These are phyloP conservation scores for Lamellibrachia satsuma DNA, from an alignment of 2,888 invertebrate genomes.

Conservation along the genomic window DNA sequence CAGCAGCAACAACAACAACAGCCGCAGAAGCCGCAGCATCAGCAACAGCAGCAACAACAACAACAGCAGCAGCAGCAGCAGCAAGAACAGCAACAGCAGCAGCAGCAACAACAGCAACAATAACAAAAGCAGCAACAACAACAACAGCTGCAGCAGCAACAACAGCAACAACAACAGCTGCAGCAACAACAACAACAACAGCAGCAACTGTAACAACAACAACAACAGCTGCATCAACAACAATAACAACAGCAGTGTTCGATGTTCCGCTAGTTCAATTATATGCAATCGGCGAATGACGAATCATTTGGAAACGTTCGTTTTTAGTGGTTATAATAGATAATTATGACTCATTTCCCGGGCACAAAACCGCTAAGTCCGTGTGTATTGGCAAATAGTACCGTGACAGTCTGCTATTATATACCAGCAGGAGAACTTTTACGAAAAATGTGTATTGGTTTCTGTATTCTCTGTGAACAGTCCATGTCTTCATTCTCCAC, in stretches of 20 bases:
- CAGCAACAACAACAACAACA: too few species aligned
- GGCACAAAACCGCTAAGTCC: not conserved
- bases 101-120: too few species aligned
- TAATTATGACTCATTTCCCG: not conserved
- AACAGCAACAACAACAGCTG: too few species aligned
- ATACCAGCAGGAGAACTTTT: not conserved
- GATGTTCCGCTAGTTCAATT: not conserved
- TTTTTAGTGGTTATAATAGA: not conserved
- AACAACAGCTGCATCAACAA: too few species aligned
- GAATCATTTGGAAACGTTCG: not conserved
- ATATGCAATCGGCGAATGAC: not conserved
- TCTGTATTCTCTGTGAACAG: not conserved
- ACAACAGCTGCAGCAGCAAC: too few species aligned
- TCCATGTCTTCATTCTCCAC: not conserved
- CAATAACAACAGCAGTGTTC: not conserved
- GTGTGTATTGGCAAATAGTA: not conserved
- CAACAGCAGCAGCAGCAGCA: too few species aligned
- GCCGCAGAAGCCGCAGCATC: fast-evolving
- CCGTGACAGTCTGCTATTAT: not conserved
- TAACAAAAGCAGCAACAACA: too few species aligned
- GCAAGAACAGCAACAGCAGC: too few species aligned
- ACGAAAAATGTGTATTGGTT: not conserved
- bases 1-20: too few species aligned
- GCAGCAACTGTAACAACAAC: too few species aligned
- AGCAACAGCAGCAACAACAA: too few species aligned